Evolutionary conservation across 2,888 invertebrate genomes (phyloP).

Genomic region (Muschampia plurimacula): DNA sequence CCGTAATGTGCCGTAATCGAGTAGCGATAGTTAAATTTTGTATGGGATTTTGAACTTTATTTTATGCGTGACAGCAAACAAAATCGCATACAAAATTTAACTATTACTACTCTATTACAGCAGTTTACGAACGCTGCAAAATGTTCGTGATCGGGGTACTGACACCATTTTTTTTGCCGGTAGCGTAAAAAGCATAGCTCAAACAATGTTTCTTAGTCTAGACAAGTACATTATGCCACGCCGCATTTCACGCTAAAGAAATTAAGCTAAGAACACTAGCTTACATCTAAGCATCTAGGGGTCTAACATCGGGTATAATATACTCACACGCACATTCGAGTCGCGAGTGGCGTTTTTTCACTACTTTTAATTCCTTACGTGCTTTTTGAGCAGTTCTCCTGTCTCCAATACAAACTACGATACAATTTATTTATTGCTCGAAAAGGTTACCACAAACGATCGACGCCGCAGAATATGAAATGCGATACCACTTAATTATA

Average conservation of each 20-base stretch:
- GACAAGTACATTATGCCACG: slow-evolving; percentile 47
- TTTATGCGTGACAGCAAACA: too few species aligned
- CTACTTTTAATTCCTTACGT: slow-evolving; percentile 82
- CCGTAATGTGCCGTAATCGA: too few species aligned
- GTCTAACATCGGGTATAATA: slow-evolving; percentile 59
- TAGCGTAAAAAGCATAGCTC: background rate
- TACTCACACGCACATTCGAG: slow-evolving; percentile 51
- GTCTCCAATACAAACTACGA: slow-evolving; percentile 58
- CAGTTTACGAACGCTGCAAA: too few species aligned
- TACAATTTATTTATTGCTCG: slow-evolving; percentile 66
- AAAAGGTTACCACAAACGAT: slow-evolving; percentile 47
- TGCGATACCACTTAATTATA: slow-evolving; percentile 9
- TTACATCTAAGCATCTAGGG: slow-evolving; percentile 71
- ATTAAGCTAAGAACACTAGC: slow-evolving; percentile 65
- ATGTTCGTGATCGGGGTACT: too few species aligned
- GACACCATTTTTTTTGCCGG: background rate
- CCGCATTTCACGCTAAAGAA: slow-evolving; percentile 50
- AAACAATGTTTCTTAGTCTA: background rate
- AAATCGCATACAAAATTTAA: too few species aligned
- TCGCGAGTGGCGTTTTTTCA: slow-evolving; percentile 54
- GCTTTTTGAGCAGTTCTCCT: slow-evolving; percentile 77
- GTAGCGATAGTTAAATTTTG: too few species aligned
- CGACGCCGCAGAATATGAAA: slow-evolving; percentile 31
- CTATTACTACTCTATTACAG: too few species aligned
- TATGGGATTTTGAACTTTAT: too few species aligned